Conservation (phyloP, 1,140 invertebrate genomes). For the Bombus fervidus region DNA sequence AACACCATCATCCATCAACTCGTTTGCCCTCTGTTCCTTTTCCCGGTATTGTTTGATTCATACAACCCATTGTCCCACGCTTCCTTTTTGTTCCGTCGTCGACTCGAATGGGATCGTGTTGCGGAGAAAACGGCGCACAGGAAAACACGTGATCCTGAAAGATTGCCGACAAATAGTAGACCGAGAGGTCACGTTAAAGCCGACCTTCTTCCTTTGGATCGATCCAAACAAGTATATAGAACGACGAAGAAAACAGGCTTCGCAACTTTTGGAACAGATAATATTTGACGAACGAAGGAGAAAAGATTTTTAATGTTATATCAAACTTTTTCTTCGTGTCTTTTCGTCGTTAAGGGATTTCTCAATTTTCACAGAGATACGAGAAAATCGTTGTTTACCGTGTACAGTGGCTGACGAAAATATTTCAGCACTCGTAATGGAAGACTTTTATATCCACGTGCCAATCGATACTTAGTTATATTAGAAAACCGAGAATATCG, state of each 20-base stretch:
- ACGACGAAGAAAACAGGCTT: background rate
- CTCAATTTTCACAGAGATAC: too few species aligned
- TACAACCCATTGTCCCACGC: background rate
- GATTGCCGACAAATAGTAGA: slow-evolving; percentile 11
- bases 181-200: background rate
- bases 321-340: too few species aligned
- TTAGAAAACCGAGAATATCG: too few species aligned
- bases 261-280: background rate
- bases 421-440: too few species aligned
- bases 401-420: background rate
- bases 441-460: too few species aligned
- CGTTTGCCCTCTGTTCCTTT: slow-evolving; percentile 8
- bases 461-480: too few species aligned
- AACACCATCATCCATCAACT: slow-evolving; percentile 54
- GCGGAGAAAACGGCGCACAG: background rate
- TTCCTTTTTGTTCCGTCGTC: background rate
- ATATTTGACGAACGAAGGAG: too few species aligned
- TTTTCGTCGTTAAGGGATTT: too few species aligned
- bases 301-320: too few species aligned
- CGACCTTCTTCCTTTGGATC: background rate
- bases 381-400: too few species aligned
- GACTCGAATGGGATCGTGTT: background rate
- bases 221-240: background rate
- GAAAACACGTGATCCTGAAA: background rate
- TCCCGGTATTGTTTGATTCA: slow-evolving; percentile 4